phyloP scores from a whole-genome alignment of 2,113 vertebrate genomes.

The Jaculus jaculus region DNA sequence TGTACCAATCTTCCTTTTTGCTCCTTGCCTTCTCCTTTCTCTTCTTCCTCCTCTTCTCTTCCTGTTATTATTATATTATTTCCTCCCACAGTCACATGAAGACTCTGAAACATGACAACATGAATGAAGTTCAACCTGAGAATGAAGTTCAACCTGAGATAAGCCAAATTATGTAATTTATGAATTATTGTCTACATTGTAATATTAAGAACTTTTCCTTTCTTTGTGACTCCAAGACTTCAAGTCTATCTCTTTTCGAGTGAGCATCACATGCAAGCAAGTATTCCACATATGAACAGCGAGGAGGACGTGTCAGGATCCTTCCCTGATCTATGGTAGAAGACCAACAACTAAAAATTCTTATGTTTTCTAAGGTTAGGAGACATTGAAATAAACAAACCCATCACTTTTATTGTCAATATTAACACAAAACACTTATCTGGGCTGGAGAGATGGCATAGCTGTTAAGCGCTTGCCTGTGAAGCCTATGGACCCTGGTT shows the following conservation, averaged over 20 bases:
- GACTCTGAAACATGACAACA: not conserved
- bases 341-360: not conserved
- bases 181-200: no score
- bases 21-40: no score
- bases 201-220: not conserved
- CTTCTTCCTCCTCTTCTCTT: no score
- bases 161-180: accelerated
- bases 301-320: not conserved
- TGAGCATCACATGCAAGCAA: not conserved
- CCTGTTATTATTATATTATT: not conserved
- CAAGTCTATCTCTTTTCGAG: not conserved
- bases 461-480: no score
- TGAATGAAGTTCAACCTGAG: no score
- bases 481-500: no score
- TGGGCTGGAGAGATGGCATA: no score
- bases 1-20: not conserved
- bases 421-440: no score
- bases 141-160: no score
- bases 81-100: not conserved
- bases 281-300: accelerated
- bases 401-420: no score
- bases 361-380: not conserved
- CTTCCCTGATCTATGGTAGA: not conserved
- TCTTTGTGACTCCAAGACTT: not conserved
- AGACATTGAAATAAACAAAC: not conserved